Conservation (phyloP, 2,888 invertebrate species). For the Gnatocerus cornutus region DNA sequence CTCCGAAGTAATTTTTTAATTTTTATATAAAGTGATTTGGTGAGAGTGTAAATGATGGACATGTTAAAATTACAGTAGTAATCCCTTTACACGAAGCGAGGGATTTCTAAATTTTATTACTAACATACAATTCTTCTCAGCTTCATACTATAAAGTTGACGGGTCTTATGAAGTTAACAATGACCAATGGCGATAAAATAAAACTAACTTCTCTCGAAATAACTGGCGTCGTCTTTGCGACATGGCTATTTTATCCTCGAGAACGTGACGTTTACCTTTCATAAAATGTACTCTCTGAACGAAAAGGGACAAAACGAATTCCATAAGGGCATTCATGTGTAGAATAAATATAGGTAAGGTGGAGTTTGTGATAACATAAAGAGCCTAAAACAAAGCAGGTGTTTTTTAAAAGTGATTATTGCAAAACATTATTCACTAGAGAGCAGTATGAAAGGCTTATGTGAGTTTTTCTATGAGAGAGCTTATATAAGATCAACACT, state of each 20-base stretch:
- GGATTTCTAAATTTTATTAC: conserved; percentile 27
- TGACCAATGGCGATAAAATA: conserved; percentile 30
- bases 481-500: conserved; percentile 52
- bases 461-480: conserved; percentile 42
- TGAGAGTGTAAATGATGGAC: too few relatives aligned
- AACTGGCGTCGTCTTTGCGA: conserved; percentile 10
- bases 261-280: conserved; percentile 22
- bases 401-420: conserved; percentile 41
- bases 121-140: conserved; percentile 24
- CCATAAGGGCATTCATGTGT: conserved; percentile 10
- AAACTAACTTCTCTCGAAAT: conserved; percentile 14
- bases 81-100: not conserved
- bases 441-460: conserved; percentile 33
- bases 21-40: too few relatives aligned
- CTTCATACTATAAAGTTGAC: conserved; percentile 36
- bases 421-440: conserved; percentile 39
- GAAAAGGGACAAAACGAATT: conserved; percentile 7
- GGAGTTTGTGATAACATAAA: conserved; percentile 10
- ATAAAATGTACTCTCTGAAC: not conserved
- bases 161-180: conserved; percentile 37
- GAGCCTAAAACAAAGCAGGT: conserved; percentile 38
- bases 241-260: conserved; percentile 7
- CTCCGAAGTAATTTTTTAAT: too few relatives aligned
- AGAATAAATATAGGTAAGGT: conserved; percentile 17
- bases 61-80: too few relatives aligned